These are phyloP conservation scores for Piprites chloris DNA, from an alignment of 2,113 vertebrate species.

Conservation along the genomic window DNA sequence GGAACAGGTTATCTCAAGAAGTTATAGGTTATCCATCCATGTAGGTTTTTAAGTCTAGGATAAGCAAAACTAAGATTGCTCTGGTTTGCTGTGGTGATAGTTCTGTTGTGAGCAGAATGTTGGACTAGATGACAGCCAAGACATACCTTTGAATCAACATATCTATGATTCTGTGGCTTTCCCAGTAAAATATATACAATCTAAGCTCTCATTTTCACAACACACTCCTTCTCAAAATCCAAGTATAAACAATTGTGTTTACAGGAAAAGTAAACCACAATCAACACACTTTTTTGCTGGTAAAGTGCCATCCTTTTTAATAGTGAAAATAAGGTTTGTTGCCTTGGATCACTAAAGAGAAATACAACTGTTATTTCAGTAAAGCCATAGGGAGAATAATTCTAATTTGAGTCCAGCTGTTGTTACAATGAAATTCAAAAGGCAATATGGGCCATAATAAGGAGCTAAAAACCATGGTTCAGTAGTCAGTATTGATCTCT, in stretches of 20 bases:
- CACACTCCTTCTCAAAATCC: not conserved
- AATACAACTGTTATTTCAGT: not conserved
- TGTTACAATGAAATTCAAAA: constrained; percentile 1
- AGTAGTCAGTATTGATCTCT: constrained; percentile 14
- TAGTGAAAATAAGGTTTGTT: not conserved
- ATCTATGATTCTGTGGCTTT: not conserved
- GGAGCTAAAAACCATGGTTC: constrained; percentile 5
- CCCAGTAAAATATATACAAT: not conserved
- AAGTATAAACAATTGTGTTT: not conserved
- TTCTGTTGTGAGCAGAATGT: not conserved
- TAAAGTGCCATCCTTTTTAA: not conserved
- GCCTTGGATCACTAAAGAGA: not conserved
- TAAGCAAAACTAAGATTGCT: not conserved
- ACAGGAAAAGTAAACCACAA: not conserved
- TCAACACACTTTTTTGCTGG: not conserved
- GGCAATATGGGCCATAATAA: not conserved
- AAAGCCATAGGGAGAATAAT: not conserved
- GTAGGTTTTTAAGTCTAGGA: not conserved
- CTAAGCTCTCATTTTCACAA: not conserved
- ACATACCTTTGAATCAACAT: not conserved
- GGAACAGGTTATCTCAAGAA: not conserved
- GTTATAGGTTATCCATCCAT: not conserved
- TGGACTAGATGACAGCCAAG: not conserved
- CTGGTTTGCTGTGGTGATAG: not conserved
- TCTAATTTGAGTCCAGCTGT: not conserved